Conservation (phyloP, 2,888 invertebrate species). For the Amiota mariae region DNA sequence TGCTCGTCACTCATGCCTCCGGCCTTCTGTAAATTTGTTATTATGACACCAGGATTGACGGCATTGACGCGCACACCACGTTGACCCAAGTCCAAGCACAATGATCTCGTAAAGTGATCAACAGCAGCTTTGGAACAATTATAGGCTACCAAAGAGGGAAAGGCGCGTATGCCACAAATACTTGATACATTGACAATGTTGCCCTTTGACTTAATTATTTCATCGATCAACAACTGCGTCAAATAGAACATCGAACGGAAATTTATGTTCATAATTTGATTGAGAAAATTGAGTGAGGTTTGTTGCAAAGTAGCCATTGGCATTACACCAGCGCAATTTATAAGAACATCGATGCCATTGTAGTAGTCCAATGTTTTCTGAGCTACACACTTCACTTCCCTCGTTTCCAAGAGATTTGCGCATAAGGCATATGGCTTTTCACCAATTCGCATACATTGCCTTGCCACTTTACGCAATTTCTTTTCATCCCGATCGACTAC, state of each 20-base stretch:
- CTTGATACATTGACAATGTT: slow-evolving; percentile 94
- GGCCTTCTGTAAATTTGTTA: slow-evolving; percentile 87
- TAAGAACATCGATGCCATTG: slow-evolving; percentile 81
- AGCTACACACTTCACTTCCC: slow-evolving; percentile 76
- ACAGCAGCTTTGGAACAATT: slow-evolving; percentile 92
- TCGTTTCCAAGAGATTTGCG: slow-evolving; percentile 78
- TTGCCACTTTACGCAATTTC: slow-evolving; percentile 78
- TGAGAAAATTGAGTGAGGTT: slow-evolving; percentile 87
- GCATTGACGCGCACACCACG: slow-evolving; percentile 89
- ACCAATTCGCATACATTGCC: slow-evolving; percentile 59
- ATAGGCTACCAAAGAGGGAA: slow-evolving; percentile 90
- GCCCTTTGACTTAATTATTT: slow-evolving; percentile 85
- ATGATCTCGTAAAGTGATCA: slow-evolving; percentile 93
- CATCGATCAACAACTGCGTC: slow-evolving; percentile 87
- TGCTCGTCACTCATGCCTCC: slow-evolving; percentile 87
- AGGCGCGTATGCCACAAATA: slow-evolving; percentile 89
- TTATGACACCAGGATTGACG: slow-evolving; percentile 89
- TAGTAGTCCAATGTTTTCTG: slow-evolving; percentile 76
- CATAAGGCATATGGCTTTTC: slow-evolving; percentile 11
- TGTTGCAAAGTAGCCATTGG: slow-evolving; percentile 87
- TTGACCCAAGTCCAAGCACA: slow-evolving; percentile 86
- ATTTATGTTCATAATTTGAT: slow-evolving; percentile 89
- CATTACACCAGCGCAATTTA: slow-evolving; percentile 90
- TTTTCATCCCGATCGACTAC: slow-evolving; percentile 77
- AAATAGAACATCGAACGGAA: slow-evolving; percentile 85